Conservation (phyloP, 2,797 vertebrate genomes). For the Xyrichtys novacula region DNA sequence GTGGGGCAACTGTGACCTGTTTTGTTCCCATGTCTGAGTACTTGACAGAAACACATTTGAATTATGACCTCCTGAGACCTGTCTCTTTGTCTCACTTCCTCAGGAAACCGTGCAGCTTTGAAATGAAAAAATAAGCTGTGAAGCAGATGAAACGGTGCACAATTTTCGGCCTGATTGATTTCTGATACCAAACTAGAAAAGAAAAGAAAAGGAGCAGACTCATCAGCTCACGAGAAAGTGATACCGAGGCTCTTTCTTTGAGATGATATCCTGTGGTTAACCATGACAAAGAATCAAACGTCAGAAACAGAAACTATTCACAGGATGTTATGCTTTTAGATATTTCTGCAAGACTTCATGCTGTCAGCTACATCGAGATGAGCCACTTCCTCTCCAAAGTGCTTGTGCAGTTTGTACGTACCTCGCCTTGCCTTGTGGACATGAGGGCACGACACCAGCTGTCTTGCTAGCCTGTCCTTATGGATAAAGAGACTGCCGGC, state of each 20-base stretch:
- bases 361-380: constrained; percentile 31
- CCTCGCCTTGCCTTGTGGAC: constrained; percentile 62
- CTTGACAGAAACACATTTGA: constrained; percentile 21
- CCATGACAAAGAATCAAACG: background rate
- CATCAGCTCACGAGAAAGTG: constrained; percentile 25
- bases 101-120: constrained; percentile 39
- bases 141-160: constrained; percentile 51
- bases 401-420: constrained; percentile 54
- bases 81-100: constrained; percentile 8
- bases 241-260: constrained; percentile 4
- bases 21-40: constrained; percentile 10
- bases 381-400: constrained; percentile 33
- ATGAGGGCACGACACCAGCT: constrained; percentile 62
- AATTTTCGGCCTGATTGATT: constrained; percentile 18
- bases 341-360: constrained; percentile 17
- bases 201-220: constrained; percentile 16
- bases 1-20: background rate
- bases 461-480: constrained; percentile 74
- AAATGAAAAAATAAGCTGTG: constrained; percentile 62
- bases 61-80: constrained; percentile 12
- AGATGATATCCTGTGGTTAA: background rate
- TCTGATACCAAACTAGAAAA: constrained; percentile 17
- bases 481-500: constrained; percentile 60
- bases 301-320: background rate
- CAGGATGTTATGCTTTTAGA: constrained; percentile 31